Evolutionary conservation across 2,888 invertebrate genomes (phyloP).

Genomic region (Leptarthrus brevirostris): DNA sequence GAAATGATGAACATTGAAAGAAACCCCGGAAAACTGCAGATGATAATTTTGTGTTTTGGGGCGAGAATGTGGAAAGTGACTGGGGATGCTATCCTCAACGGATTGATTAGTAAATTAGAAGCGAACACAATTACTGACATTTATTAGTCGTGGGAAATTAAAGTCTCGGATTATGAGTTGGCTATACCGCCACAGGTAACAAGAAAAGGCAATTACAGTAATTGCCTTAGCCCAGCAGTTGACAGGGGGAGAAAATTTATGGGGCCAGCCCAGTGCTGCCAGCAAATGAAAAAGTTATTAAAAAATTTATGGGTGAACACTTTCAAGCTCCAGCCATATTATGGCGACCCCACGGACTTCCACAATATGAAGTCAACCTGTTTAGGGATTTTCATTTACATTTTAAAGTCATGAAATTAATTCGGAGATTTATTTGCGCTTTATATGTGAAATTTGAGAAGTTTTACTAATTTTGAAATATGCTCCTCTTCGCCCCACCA

Average conservation of each 20-base stretch:
- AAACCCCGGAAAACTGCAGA: background rate
- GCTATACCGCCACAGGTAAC: conserved; percentile 3
- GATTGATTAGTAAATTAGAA: conserved; percentile 39
- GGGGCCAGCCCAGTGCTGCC: background rate
- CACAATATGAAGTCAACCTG: background rate
- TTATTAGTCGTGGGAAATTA: conserved; percentile 33
- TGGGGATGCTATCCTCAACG: background rate
- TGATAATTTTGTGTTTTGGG: conserved; percentile 15
- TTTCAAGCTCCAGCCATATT: background rate
- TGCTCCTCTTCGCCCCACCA: no score
- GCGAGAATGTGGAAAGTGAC: conserved; percentile 16
- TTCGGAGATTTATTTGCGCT: conserved; percentile 12
- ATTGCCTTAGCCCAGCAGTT: conserved; percentile 28
- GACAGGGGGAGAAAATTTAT: conserved; percentile 22
- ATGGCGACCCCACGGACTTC: background rate
- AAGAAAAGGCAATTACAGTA: conserved; percentile 35
- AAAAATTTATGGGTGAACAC: conserved; percentile 18
- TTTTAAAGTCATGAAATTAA: conserved; percentile 16
- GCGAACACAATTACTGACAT: conserved; percentile 30
- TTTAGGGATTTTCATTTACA: conserved; percentile 11
- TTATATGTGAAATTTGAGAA: no score
- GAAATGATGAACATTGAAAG: conserved; percentile 35
- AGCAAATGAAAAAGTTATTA: conserved; percentile 35
- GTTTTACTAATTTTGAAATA: background rate
- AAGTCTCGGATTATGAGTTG: conserved; percentile 15